These are phyloP conservation scores for Chrysolina oricalcia DNA, from an alignment of 2,888 invertebrate genomes.

Conservation along the genomic window DNA sequence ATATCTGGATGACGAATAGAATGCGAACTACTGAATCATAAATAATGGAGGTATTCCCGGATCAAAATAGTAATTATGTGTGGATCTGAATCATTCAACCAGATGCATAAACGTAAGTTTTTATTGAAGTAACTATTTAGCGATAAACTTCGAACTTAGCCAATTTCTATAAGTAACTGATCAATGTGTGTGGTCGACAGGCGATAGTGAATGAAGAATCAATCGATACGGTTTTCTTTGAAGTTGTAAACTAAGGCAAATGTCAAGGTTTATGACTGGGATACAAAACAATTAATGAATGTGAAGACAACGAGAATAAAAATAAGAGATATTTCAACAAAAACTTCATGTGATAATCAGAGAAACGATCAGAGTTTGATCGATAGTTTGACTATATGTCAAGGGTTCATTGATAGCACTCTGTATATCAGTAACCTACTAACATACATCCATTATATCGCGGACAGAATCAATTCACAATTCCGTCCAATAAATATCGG, in stretches of 20 bases:
- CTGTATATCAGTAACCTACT: no score
- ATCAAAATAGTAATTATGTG: neutral
- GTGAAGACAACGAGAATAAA: neutral
- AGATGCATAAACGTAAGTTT: neutral
- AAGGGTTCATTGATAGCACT: no score
- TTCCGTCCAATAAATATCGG: no score
- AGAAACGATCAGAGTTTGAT: no score
- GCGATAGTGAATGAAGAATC: neutral
- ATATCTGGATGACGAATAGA: neutral
- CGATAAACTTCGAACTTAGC: neutral
- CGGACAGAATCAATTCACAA: no score
- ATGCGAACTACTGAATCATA: neutral
- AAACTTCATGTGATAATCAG: no score
- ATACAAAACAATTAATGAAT: neutral
- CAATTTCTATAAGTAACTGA: neutral
- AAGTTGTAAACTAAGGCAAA: neutral
- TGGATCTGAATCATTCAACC: neutral
- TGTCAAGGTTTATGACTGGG: slow-evolving; percentile 4
- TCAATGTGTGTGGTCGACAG: neutral
- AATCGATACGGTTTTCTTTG: neutral
- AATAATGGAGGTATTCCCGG: neutral
- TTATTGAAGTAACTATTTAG: neutral
- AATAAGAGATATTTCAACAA: no score
- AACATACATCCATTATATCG: no score
- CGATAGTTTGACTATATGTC: no score